These are phyloP conservation scores for Volucella zonaria DNA, from an alignment of 2,888 invertebrate genomes.

Conservation along the genomic window DNA sequence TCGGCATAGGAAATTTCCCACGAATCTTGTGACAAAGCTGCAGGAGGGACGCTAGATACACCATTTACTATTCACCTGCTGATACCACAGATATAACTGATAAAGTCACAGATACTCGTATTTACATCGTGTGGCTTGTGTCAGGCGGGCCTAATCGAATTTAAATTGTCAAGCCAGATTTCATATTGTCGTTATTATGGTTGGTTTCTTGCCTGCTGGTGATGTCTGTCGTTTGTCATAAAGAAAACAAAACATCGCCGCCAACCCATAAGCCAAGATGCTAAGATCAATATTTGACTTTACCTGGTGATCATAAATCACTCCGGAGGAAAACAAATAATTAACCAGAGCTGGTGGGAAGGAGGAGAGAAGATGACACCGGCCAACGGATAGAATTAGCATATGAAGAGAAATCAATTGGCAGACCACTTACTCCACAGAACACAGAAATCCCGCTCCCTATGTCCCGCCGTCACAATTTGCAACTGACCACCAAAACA, in stretches of 20 bases:
- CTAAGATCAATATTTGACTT: constrained; percentile 60
- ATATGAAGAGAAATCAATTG: constrained; percentile 33
- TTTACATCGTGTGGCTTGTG: constrained; percentile 11
- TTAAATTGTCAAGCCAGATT: constrained; percentile 49
- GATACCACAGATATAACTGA: constrained; percentile 17
- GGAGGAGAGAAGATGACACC: not conserved
- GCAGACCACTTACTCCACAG: not conserved
- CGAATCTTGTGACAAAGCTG: constrained; percentile 47
- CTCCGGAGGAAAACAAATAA: constrained; percentile 29
- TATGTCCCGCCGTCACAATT: not conserved
- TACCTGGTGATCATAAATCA: constrained; percentile 41
- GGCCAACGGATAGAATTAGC: not conserved
- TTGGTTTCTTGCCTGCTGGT: constrained; percentile 41
- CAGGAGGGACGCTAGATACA: constrained; percentile 40
- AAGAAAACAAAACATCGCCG: constrained; percentile 4
- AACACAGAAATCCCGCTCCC: constrained; percentile 4
- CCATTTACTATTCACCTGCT: not conserved
- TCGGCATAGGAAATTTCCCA: constrained; percentile 53
- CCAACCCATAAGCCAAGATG: not conserved
- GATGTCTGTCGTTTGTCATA: constrained; percentile 44
- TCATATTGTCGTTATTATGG: constrained; percentile 4
- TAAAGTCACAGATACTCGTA: not conserved
- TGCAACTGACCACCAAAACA: not conserved
- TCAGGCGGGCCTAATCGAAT: constrained; percentile 51
- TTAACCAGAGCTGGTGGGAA: not conserved